phyloP scores from a whole-genome alignment of 23 tunicate genomes.

The Phallusia fumigata region DNA sequence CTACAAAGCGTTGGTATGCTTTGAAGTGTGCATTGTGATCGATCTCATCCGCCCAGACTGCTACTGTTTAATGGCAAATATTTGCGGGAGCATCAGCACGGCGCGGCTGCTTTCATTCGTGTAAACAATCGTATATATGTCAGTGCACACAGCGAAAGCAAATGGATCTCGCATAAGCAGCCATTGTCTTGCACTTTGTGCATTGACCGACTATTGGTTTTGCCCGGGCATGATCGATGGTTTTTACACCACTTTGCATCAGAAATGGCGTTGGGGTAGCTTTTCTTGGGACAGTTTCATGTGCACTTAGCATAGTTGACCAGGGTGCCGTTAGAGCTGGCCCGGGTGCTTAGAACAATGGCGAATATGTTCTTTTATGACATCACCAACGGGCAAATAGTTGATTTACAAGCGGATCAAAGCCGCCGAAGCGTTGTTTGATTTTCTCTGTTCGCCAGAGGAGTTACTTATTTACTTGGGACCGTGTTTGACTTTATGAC shows the following conservation, averaged over 20 bases:
- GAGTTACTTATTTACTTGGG: slow-evolving; percentile 35
- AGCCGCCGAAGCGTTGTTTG: slow-evolving; percentile 25
- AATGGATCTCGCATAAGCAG: slow-evolving; percentile 9
- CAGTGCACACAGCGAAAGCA: slow-evolving; percentile 15
- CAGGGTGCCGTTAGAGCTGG: not conserved
- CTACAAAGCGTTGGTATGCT: slow-evolving; percentile 33
- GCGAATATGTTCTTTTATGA: slow-evolving; percentile 27
- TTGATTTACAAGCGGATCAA: slow-evolving; percentile 29
- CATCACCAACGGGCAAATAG: slow-evolving; percentile 35
- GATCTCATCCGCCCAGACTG: slow-evolving; percentile 12
- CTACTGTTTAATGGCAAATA: slow-evolving; percentile 64
- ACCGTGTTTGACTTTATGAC: slow-evolving; percentile 9
- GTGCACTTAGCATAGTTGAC: not conserved
- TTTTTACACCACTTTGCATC: not conserved
- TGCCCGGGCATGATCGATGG: not conserved
- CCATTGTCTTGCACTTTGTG: slow-evolving; percentile 9
- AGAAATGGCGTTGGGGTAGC: not conserved
- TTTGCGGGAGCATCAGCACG: slow-evolving; percentile 46
- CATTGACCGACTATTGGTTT: slow-evolving; percentile 1
- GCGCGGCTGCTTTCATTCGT: slow-evolving; percentile 47
- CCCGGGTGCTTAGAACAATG: not conserved
- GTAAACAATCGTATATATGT: slow-evolving; percentile 67
- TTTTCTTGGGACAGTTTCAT: not conserved
- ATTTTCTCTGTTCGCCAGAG: slow-evolving; percentile 12
- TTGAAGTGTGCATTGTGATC: slow-evolving; percentile 36